Base-by-base conservation (phyloP, 2,888 invertebrate species). In the Heliconius hortense region DNA sequence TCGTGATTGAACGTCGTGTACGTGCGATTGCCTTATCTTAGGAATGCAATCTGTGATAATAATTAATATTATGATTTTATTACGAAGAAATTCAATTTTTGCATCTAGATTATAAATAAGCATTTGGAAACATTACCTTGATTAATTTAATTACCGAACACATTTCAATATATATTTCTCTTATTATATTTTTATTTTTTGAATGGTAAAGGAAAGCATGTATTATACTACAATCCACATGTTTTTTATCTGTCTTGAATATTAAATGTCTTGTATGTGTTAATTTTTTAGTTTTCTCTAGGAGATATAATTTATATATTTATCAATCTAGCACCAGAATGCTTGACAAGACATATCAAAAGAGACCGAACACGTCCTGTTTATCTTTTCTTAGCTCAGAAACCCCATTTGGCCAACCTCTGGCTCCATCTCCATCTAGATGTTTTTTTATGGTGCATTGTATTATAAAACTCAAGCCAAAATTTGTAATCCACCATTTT, bases 1-100 rank as follows among this genome's bases (percentile, higher is more conserved):
- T 87, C 82, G 82, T 85, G 87, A 87, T 87, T 86, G 85, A 85
- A 85, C 84, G 83, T 84, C 84, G 83, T 86, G 74, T 84, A 84
- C 85, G 85, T 82, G 82, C 77, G 81, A 80, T 80, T 83, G 81
- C 77, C 87, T 90, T 91, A 91, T 91, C 91, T 90, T 78, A 86
- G 84, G 90, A 91, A 91, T 89, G 90, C 84, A 82, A 84, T 83
- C 82, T 82, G 84, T 85, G 85, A 86, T 88, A 86, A 87, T 87
- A 84, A 84, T 85, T 82, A 82, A 84, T 48, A 63, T 31, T 64
- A 48, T 31, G 31, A 28, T 53, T 53, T 56, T 69, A 56, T 69
- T 56, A 53, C 48, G 43, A 31, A 26, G 31, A 71, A 59, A 71
- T 71, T 43, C 8, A 59, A 15, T 71, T 60, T 80, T 81, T 76